phyloP scores from a whole-genome alignment of 2,797 vertebrate species.

The Euphonia xanthogaster region DNA sequence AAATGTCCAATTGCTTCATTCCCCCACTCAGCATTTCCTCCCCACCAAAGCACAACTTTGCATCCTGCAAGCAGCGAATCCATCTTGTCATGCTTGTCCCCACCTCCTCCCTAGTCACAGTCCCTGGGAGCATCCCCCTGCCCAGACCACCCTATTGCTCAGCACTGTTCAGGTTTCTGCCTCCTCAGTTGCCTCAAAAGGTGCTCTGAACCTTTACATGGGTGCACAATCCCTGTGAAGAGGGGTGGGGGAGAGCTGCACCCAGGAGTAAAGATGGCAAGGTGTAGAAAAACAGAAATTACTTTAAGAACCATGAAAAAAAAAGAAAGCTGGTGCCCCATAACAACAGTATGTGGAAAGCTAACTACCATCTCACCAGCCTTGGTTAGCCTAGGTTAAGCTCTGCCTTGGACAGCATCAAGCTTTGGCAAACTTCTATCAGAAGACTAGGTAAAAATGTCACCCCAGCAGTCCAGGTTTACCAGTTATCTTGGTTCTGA shows the following conservation, averaged over 20 bases:
- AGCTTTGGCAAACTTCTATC: background rate
- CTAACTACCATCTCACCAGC: background rate
- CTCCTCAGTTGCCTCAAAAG: background rate
- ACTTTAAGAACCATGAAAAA: background rate
- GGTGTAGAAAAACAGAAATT: background rate
- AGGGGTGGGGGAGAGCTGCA: fast-evolving
- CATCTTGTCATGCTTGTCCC: background rate
- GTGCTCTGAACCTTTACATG: background rate
- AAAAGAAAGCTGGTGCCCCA: background rate
- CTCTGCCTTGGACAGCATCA: background rate
- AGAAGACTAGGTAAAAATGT: background rate
- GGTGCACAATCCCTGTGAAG: background rate
- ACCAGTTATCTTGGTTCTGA: background rate
- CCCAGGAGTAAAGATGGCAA: background rate
- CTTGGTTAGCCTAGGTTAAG: background rate
- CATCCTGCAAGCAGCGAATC: background rate
- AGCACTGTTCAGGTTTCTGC: background rate
- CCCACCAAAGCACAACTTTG: background rate
- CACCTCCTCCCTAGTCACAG: background rate
- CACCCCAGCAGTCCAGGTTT: background rate
- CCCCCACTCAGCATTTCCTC: background rate
- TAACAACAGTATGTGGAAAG: background rate
- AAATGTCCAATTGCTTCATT: background rate
- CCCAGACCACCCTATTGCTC: background rate
- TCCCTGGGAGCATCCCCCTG: background rate